Base-by-base conservation (phyloP, 1,140 invertebrate species). In the Drosophila athabasca region DNA sequence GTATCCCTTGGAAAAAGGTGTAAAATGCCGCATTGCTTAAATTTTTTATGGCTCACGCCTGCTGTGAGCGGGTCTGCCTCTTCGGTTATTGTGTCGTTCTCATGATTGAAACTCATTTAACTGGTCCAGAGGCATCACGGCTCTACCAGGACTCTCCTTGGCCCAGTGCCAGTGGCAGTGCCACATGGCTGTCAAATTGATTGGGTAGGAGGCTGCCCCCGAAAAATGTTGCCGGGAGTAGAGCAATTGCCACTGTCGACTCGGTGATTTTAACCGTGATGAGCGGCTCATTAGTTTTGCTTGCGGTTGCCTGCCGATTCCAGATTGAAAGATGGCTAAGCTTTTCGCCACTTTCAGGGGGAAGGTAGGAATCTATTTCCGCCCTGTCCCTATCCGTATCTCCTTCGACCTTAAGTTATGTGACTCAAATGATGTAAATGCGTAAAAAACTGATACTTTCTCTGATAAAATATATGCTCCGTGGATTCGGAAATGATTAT, bases 1-100 rank as follows among this genome's bases (percentile, higher is more conserved):
- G 44, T 51, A 51, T 48, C 65, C 60, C 46, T 26, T 70, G 71
- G 55, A 61, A 50, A 58, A 83, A 83, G 79, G 79, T 83, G 79
- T 79, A 83, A 82, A 83, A 84, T 83, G 79, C 79, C 79, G 76
- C 76, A 84, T 83, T 84, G 79, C 79, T 83, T 84, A 79, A 84
- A 83, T 84, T 83, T 75, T 84, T 84, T 84, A 79, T 84, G 51
- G 71, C 75, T 60, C 51, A 69, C 66, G 51, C 54, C 76, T 76
- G 65, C 69, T 61, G 31, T 17, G 17, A 54, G 46, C 13, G 39
- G 17, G 46, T 8, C 35, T 48, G 59, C 15, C 39, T 26, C 35
- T 39, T 39, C 11, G 31, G 70, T 69, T 79, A 80, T 80, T 75
- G 77, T 80, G 70, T 75, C 70, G 65, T 70, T 80, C 45, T 53